A percentile compares a stretch with the other conserved stretches of the same genome.
These are phyloP conservation scores for Morpho achilles DNA, from an alignment of 2,888 invertebrate genomes.

Conservation along the genomic window DNA sequence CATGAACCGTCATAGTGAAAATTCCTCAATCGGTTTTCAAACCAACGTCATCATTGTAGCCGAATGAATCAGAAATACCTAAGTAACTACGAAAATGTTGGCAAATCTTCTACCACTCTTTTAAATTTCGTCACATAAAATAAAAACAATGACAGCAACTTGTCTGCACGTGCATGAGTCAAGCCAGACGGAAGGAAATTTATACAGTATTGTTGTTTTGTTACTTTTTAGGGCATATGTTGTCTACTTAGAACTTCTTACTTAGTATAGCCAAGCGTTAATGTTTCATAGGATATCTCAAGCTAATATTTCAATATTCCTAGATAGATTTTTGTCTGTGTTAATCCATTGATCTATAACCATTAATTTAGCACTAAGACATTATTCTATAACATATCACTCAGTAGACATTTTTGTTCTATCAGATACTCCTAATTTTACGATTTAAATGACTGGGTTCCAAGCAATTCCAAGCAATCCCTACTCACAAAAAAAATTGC, in stretches of 20 bases:
- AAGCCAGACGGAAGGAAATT: conserved; percentile 15
- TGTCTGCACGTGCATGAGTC: conserved; percentile 15
- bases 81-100: conserved; percentile 17
- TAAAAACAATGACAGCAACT: conserved; percentile 10
- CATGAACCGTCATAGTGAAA: conserved; percentile 22
- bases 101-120: conserved; percentile 14
- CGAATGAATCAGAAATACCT: conserved; percentile 31
- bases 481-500: too few species aligned
- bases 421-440: too few species aligned
- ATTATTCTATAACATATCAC: too few species aligned
- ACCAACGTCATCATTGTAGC: conserved; percentile 22
- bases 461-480: too few species aligned
- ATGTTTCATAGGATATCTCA: neutral
- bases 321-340: too few species aligned
- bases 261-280: neutral
- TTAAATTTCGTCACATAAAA: conserved; percentile 14
- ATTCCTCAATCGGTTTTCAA: conserved; percentile 14
- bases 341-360: too few species aligned
- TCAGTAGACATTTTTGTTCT: too few species aligned
- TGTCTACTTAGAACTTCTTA: conserved; percentile 13
- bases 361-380: too few species aligned
- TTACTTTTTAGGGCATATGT: conserved; percentile 9
- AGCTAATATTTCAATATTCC: neutral
- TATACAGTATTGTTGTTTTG: conserved; percentile 11
- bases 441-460: too few species aligned